These are phyloP conservation scores for Circaetus gallicus DNA, from an alignment of 2,113 vertebrate genomes.

Conservation along the genomic window DNA sequence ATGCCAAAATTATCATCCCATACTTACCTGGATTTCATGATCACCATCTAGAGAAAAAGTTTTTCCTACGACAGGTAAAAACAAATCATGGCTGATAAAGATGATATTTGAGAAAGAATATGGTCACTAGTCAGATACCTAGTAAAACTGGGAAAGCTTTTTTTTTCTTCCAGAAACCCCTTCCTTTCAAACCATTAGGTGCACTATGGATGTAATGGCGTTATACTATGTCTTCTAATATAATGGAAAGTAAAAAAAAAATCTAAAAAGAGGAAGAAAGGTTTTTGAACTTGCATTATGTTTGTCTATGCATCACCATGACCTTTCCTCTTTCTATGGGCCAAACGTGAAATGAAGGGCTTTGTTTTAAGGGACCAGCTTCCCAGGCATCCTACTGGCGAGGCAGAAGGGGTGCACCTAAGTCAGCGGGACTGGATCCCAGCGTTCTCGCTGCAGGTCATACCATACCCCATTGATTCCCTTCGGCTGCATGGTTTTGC, in stretches of 20 bases:
- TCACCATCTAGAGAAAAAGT: not conserved
- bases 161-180: not conserved
- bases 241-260: not conserved
- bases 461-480: not conserved
- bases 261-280: not conserved
- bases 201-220: not conserved
- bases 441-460: rapidly evolving
- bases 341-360: not conserved
- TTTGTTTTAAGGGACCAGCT: not conserved
- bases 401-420: not conserved
- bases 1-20: not conserved
- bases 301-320: rapidly evolving
- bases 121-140: not conserved
- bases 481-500: not conserved
- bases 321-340: not conserved
- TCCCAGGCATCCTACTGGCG: rapidly evolving
- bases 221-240: not conserved
- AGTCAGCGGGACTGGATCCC: not conserved
- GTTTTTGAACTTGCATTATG: not conserved
- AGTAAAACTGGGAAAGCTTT: not conserved
- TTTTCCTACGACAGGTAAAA: not conserved
- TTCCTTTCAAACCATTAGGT: not conserved
- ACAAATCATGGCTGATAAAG: not conserved
- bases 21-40: not conserved
- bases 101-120: not conserved